Evolutionary conservation across 2,797 vertebrate genomes (phyloP).

Genomic region (Cetoscarus ocellatus): DNA sequence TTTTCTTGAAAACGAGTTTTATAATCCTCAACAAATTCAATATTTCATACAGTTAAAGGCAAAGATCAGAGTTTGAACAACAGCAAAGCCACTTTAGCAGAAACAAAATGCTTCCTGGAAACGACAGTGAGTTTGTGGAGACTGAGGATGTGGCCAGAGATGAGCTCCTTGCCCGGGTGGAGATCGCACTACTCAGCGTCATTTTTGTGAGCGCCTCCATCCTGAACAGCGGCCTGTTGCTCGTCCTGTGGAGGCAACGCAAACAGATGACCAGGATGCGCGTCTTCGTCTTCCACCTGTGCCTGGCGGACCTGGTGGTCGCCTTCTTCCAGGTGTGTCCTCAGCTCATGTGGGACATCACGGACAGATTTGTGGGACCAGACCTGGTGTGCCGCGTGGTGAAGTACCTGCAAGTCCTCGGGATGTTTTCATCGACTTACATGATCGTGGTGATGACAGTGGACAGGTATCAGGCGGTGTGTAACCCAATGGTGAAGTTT

Average conservation of each 20-base stretch:
- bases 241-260: slow-evolving; percentile 75
- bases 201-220: slow-evolving; percentile 76
- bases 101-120: slow-evolving; percentile 55
- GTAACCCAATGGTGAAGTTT: slow-evolving; percentile 83
- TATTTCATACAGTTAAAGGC: too few relatives aligned
- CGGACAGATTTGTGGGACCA: slow-evolving; percentile 78
- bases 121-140: slow-evolving; percentile 50
- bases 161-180: slow-evolving; percentile 72
- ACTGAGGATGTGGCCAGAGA: slow-evolving; percentile 60
- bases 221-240: slow-evolving; percentile 72
- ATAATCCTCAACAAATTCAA: too few relatives aligned
- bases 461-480: slow-evolving; percentile 80
- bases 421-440: slow-evolving; percentile 83
- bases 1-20: neutral
- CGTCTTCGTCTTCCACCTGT: slow-evolving; percentile 82
- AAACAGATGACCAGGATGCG: slow-evolving; percentile 81
- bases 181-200: slow-evolving; percentile 74
- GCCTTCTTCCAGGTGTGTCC: slow-evolving; percentile 84
- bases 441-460: slow-evolving; percentile 84
- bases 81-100: too few relatives aligned
- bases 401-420: slow-evolving; percentile 82
- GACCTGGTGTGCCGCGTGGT: slow-evolving; percentile 80
- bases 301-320: slow-evolving; percentile 81
- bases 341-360: slow-evolving; percentile 83
- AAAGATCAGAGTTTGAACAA: too few relatives aligned